A percentile compares a stretch with the other conserved stretches of the same genome.
These are phyloP conservation scores for Conus canariensis DNA, from an alignment of 2,888 invertebrate species.

Conservation along the genomic window DNA sequence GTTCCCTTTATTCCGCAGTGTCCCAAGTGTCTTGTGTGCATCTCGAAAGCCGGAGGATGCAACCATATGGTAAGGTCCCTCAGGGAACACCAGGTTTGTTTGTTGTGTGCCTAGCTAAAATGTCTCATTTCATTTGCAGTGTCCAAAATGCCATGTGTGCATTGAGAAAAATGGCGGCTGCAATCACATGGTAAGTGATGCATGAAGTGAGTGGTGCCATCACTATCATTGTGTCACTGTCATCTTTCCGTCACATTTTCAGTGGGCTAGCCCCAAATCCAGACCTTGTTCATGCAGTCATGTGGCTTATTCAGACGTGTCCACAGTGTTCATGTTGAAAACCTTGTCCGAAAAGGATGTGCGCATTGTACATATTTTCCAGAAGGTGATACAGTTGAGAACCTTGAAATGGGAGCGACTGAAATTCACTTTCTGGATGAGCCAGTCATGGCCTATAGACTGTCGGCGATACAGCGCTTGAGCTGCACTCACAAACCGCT, in stretches of 20 bases:
- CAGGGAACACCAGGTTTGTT: not conserved
- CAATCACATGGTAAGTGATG: slow-evolving; percentile 91
- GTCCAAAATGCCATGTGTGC: slow-evolving; percentile 99
- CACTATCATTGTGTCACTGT: slow-evolving; percentile 28
- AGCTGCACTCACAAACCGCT: too few relatives aligned
- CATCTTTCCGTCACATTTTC: not conserved
- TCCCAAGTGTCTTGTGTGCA: slow-evolving; percentile 99
- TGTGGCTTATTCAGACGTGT: not conserved
- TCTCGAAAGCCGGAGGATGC: slow-evolving; percentile 99
- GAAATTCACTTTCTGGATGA: not conserved
- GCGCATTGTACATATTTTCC: not conserved
- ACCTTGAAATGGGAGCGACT: too few relatives aligned
- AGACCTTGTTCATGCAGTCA: slow-evolving; percentile 18
- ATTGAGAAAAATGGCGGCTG: slow-evolving; percentile 99
- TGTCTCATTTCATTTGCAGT: slow-evolving; percentile 80
- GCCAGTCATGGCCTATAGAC: not conserved
- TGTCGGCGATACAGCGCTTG: too few relatives aligned
- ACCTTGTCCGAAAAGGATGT: not conserved
- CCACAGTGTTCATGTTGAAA: not conserved
- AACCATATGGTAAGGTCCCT: slow-evolving; percentile 90
- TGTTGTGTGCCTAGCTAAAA: not conserved
- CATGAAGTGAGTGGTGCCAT: not conserved
- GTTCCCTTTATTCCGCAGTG: slow-evolving; percentile 82
- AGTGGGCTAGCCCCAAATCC: not conserved
- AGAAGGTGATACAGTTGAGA: too few relatives aligned